phyloP scores from a whole-genome alignment of 2,113 vertebrate genomes.

The Lampris incognitus region DNA sequence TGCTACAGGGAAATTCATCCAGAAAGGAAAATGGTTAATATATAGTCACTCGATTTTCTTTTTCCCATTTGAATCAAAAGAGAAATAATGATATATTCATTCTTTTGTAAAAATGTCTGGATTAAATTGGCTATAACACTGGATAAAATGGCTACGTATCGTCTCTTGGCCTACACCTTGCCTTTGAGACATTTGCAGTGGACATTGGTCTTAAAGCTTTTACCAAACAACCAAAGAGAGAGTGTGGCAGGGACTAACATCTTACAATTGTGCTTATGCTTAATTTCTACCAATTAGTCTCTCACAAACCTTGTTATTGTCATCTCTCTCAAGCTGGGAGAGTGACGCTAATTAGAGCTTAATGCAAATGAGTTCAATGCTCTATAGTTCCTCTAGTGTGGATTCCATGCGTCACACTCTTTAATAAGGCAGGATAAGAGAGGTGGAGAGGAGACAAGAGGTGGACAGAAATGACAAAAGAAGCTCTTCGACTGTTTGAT shows the following conservation, averaged over 20 bases:
- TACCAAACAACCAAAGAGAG: conserved; percentile 6
- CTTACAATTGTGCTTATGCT: conserved; percentile 32
- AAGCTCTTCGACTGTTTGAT: background rate
- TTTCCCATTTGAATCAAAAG: too few species aligned
- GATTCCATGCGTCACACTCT: conserved; percentile 32
- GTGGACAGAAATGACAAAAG: background rate
- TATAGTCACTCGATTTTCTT: too few species aligned
- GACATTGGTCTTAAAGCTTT: too few species aligned
- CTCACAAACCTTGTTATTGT: conserved; percentile 54
- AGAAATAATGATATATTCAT: too few species aligned
- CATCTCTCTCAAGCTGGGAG: conserved; percentile 57
- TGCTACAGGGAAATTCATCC: too few species aligned
- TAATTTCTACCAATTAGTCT: conserved; percentile 61
- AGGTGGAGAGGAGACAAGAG: conserved; percentile 8
- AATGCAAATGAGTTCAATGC: conserved; percentile 68
- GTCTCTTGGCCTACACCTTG: too few species aligned
- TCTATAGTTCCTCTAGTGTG: conserved; percentile 34
- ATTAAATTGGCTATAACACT: too few species aligned
- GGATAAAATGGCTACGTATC: too few species aligned
- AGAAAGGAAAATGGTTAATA: too few species aligned
- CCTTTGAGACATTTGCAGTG: too few species aligned
- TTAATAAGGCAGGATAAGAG: conserved; percentile 11
- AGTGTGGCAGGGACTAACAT: conserved; percentile 33
- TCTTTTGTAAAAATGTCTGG: too few species aligned
- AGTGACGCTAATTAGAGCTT: conserved; percentile 74